Percentiles rank a stretch among this genome's conserved stretches.
Evolutionary conservation across 2,797 vertebrate species (phyloP).

Genomic region (Amblyopsis hoosieri): DNA sequence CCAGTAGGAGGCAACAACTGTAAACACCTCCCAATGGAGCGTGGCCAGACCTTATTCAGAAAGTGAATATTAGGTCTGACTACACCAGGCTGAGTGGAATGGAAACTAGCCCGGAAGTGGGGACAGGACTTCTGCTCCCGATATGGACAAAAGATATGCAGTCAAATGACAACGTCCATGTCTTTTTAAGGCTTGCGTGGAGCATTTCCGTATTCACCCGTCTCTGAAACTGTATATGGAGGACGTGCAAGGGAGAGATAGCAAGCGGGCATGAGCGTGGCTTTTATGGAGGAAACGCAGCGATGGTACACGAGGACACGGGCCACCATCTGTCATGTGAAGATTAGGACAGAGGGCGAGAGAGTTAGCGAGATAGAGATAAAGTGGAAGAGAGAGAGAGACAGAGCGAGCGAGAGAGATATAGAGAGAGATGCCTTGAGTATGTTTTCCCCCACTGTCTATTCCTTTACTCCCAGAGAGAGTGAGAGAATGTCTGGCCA

Average conservation of each 20-base stretch:
- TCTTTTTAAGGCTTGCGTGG: too few species aligned
- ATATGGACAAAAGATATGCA: too few species aligned
- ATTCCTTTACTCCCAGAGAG: slow-evolving; percentile 46
- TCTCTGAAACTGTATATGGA: too few species aligned
- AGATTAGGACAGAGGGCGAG: neutral
- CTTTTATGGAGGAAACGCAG: slow-evolving; percentile 2
- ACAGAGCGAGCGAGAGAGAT: neutral
- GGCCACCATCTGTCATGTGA: slow-evolving; percentile 39
- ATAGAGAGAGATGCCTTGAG: slow-evolving; percentile 53
- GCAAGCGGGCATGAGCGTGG: slow-evolving; percentile 19
- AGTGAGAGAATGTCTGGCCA: slow-evolving; percentile 52
- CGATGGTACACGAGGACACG: slow-evolving; percentile 1
- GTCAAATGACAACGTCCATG: too few species aligned
- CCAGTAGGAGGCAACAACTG: too few species aligned
- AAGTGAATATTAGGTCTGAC: too few species aligned
- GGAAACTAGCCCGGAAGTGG: too few species aligned
- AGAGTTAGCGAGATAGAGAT: slow-evolving; percentile 9
- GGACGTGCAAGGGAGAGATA: neutral
- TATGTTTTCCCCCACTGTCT: slow-evolving; percentile 34
- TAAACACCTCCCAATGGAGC: too few species aligned
- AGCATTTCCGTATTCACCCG: too few species aligned
- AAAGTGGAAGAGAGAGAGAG: slow-evolving; percentile 33
- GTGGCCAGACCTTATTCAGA: too few species aligned
- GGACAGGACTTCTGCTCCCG: too few species aligned
- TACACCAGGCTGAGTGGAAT: too few species aligned